These are phyloP conservation scores for Entomobrya proxima DNA, from an alignment of 2,888 invertebrate genomes.

Conservation along the genomic window DNA sequence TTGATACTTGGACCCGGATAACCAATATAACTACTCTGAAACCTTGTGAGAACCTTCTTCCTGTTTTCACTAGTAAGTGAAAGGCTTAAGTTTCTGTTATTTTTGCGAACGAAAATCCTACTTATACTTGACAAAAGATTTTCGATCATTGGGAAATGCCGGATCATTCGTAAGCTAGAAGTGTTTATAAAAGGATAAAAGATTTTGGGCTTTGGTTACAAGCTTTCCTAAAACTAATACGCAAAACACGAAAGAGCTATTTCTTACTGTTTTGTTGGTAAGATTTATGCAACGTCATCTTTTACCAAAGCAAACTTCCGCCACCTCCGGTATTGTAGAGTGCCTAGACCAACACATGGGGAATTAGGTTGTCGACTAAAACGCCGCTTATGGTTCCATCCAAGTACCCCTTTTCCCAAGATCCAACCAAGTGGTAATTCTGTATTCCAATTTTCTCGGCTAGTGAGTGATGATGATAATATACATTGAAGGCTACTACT, in stretches of 20 bases:
- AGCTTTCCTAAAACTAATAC: constrained; percentile 7
- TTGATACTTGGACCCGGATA: neutral
- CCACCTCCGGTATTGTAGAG: constrained; percentile 30
- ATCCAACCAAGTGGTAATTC: too few relatives aligned
- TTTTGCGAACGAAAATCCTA: constrained; percentile 20
- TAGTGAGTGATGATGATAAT: too few relatives aligned
- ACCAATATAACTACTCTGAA: too few relatives aligned
- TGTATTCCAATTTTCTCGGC: too few relatives aligned
- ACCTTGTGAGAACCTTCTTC: neutral
- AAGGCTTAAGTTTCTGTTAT: constrained; percentile 41
- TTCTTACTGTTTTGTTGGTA: neutral
- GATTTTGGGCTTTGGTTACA: constrained; percentile 29
- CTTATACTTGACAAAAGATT: constrained; percentile 21
- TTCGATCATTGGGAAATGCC: constrained; percentile 33
- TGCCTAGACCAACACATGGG: constrained; percentile 10
- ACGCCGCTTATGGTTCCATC: too few relatives aligned
- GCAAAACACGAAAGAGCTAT: neutral
- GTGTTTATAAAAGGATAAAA: constrained; percentile 46
- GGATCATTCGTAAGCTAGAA: constrained; percentile 33
- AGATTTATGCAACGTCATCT: neutral
- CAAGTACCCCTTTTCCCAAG: neutral
- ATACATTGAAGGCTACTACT: too few relatives aligned
- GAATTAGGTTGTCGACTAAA: constrained; percentile 2
- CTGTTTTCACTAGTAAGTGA: neutral
- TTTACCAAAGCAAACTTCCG: neutral